Evolutionary conservation across 2,797 vertebrate genomes (phyloP).

Genomic region (Eulemur coronatus): DNA sequence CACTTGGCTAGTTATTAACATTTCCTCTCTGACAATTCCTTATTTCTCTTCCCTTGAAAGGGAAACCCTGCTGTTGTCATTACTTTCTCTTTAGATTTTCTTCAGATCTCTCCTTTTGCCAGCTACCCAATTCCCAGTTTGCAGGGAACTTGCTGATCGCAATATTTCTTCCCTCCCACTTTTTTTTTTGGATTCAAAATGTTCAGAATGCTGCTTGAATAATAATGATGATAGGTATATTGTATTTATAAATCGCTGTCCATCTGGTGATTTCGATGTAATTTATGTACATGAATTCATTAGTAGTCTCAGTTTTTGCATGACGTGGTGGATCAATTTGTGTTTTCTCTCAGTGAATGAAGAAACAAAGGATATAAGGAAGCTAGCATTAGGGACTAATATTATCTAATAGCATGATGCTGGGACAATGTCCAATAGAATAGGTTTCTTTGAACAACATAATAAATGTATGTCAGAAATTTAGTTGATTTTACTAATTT

Average conservation of each 20-base stretch:
- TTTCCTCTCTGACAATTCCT: constrained; percentile 22
- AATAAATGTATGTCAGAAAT: not conserved
- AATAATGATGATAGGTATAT: not conserved
- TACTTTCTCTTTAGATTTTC: constrained; percentile 44
- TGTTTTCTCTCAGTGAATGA: not conserved
- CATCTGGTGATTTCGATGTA: not conserved
- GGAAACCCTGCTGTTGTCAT: constrained; percentile 12
- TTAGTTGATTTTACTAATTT: constrained; percentile 10
- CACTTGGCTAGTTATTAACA: constrained; percentile 18
- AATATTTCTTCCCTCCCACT: not conserved
- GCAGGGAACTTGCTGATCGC: not conserved
- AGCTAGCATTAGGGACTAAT: not conserved
- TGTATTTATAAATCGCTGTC: constrained; percentile 9
- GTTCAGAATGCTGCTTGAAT: constrained; percentile 32
- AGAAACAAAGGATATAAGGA: not conserved
- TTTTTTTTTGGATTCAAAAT: constrained; percentile 11
- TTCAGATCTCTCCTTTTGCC: constrained; percentile 24
- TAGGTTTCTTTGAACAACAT: not conserved
- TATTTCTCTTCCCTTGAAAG: constrained; percentile 57
- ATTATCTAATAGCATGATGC: not conserved
- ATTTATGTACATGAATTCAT: constrained; percentile 23
- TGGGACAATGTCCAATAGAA: not conserved
- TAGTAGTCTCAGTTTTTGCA: not conserved
- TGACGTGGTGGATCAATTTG: not conserved
- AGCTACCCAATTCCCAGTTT: not conserved